Evolutionary conservation across 1,140 invertebrate genomes (phyloP).

Genomic region (Cardiocondyla obscurior): DNA sequence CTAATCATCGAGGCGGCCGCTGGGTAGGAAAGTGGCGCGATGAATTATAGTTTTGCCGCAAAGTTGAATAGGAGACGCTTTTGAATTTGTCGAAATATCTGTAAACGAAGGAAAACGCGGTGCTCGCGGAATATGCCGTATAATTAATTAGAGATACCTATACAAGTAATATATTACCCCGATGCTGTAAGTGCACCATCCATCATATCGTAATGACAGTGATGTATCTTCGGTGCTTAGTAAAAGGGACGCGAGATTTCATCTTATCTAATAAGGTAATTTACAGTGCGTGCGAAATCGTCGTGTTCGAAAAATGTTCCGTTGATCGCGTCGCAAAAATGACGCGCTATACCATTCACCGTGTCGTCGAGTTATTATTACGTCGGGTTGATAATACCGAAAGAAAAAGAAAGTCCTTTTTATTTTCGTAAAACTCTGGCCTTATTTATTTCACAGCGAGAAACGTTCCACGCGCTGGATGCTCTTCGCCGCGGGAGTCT

Average conservation of each 20-base stretch:
- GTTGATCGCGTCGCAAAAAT: background rate
- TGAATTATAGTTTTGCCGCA: background rate
- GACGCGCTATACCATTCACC: background rate
- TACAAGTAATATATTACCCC: background rate
- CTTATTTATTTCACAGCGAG: background rate
- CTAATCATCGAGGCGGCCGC: background rate
- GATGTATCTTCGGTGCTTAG: slow-evolving; percentile 19
- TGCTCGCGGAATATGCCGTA: background rate
- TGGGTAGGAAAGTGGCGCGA: background rate
- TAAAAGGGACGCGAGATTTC: slow-evolving; percentile 21
- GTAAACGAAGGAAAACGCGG: background rate
- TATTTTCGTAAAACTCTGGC: background rate
- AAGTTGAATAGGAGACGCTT: background rate
- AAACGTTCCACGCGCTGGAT: no score
- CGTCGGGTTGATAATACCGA: background rate
- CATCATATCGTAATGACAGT: slow-evolving; percentile 24
- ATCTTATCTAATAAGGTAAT: slow-evolving; percentile 30
- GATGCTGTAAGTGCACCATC: slow-evolving; percentile 2
- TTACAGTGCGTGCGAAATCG: background rate
- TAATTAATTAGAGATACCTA: slow-evolving; percentile 34
- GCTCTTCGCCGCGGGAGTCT: background rate
- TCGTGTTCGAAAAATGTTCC: background rate
- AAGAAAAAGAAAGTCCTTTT: no score
- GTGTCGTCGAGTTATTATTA: background rate
- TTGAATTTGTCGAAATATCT: background rate